phyloP scores from a whole-genome alignment of 1,140 invertebrate genomes.

The Rhopalosiphum maidis region DNA sequence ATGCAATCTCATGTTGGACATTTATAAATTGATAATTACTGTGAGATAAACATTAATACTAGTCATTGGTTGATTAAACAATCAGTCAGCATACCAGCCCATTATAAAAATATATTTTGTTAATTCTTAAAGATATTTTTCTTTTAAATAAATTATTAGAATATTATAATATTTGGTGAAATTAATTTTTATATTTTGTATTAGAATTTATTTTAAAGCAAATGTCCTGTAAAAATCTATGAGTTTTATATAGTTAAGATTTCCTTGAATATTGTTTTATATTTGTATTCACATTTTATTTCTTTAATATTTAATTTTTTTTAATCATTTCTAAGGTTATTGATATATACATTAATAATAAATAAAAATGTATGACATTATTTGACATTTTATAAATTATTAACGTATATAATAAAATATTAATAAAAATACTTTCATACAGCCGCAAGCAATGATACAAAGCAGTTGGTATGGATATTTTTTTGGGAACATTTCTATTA shows the following conservation, averaged over 20 bases:
- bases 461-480: neutral
- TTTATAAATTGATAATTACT: neutral
- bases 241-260: neutral
- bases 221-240: neutral
- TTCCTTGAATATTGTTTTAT: neutral
- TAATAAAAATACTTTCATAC: neutral
- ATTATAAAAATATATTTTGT: neutral
- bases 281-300: neutral
- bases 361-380: neutral
- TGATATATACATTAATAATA: neutral
- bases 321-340: neutral
- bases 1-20: neutral
- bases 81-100: constrained; percentile 6
- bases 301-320: neutral
- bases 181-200: neutral
- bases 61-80: neutral
- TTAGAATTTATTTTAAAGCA: neutral
- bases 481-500: neutral
- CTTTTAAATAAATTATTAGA: neutral
- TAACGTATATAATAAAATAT: neutral
- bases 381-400: neutral
- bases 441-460: neutral
- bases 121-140: neutral
- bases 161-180: neutral
- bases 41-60: neutral